Evolutionary conservation across 2,888 invertebrate species (phyloP).

Genomic region (Zhuqinia jingwanae): DNA sequence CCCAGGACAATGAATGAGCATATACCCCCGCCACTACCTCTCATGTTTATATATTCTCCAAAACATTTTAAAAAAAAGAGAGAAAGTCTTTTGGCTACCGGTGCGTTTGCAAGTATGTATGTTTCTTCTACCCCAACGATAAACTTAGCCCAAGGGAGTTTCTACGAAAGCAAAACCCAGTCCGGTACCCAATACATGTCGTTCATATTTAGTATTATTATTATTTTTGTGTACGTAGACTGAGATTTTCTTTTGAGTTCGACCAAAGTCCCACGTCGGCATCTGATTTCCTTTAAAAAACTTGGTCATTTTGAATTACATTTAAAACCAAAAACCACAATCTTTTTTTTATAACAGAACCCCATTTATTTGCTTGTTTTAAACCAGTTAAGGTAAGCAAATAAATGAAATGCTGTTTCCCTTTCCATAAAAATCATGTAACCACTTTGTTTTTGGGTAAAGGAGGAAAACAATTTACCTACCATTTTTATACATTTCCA

Average conservation of each 20-base stretch:
- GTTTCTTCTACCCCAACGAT: slow-evolving; percentile 35
- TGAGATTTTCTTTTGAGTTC: slow-evolving; percentile 53
- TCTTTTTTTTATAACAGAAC: slow-evolving; percentile 1
- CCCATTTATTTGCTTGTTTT: slow-evolving; percentile 3
- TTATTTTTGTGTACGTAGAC: neutral
- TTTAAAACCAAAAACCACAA: slow-evolving; percentile 27
- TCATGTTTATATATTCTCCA: neutral
- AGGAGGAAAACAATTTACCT: neutral
- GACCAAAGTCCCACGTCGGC: slow-evolving; percentile 37
- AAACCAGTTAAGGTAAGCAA: slow-evolving; percentile 22
- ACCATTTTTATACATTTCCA: too few relatives aligned
- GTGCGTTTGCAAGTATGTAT: too few relatives aligned
- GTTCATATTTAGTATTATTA: too few relatives aligned
- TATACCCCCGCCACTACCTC: neutral
- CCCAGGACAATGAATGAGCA: slow-evolving; percentile 6
- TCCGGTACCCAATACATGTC: neutral
- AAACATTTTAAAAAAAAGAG: neutral
- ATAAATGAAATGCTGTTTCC: neutral
- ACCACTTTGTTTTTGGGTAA: neutral
- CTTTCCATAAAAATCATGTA: neutral
- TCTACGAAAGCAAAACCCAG: neutral
- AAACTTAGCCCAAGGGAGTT: slow-evolving; percentile 57
- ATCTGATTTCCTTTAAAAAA: slow-evolving; percentile 24
- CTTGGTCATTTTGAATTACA: slow-evolving; percentile 54
- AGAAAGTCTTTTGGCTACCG: neutral